These are phyloP conservation scores for Avahi laniger DNA, from an alignment of 2,797 vertebrate species.

Conservation along the genomic window DNA sequence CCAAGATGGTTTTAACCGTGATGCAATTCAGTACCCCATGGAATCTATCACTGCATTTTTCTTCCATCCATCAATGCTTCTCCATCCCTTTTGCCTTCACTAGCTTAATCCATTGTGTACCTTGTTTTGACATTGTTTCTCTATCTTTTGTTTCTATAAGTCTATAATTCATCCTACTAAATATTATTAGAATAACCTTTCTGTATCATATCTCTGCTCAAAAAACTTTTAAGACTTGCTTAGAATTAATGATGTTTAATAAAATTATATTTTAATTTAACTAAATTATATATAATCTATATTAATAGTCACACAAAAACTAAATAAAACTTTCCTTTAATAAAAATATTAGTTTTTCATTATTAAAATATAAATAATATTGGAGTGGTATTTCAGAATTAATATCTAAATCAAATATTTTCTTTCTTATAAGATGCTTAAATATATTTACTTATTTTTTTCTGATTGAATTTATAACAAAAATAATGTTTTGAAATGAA, in stretches of 20 bases:
- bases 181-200: neutral
- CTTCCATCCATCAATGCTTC: neutral
- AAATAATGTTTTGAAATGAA: neutral
- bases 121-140: neutral
- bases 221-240: neutral
- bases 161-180: neutral
- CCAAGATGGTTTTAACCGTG: neutral
- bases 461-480: neutral
- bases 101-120: neutral
- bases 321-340: neutral
- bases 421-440: neutral
- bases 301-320: neutral
- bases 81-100: neutral
- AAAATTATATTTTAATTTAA: neutral
- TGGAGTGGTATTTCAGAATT: neutral
- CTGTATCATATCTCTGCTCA: neutral
- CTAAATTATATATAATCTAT: neutral
- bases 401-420: neutral
- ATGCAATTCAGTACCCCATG: rapidly evolving
- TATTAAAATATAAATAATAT: neutral
- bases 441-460: neutral
- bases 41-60: neutral
- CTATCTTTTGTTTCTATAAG: neutral
- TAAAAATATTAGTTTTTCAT: neutral
- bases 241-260: neutral